These are phyloP conservation scores for Cerceris ruficornis DNA, from an alignment of 2,888 invertebrate species.

Conservation along the genomic window DNA sequence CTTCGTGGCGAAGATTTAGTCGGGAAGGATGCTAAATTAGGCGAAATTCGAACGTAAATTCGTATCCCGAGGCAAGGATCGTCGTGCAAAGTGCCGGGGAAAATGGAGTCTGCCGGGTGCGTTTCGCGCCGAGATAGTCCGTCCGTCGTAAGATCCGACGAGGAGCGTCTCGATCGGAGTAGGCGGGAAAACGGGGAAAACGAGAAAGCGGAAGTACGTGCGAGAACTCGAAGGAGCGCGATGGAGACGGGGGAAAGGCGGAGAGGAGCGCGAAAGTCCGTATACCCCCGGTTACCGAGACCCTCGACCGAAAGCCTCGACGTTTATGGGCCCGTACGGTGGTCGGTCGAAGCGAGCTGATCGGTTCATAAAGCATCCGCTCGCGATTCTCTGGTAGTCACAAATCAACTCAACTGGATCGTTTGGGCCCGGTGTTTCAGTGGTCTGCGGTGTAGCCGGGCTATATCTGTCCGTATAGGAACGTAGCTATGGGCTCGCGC, in stretches of 20 bases:
- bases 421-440: constrained; percentile 66
- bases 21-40: constrained; percentile 31
- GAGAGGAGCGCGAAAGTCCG: too few species aligned
- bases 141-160: too few species aligned
- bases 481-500: constrained; percentile 57
- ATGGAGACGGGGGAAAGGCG: not conserved
- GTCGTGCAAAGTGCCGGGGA: too few species aligned
- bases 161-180: too few species aligned
- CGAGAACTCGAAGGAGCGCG: too few species aligned
- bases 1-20: constrained; percentile 22
- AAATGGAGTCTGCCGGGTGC: too few species aligned
- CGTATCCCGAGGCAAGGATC: not conserved
- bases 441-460: constrained; percentile 61
- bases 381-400: constrained; percentile 68
- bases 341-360: constrained; percentile 67
- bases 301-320: constrained; percentile 68
- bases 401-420: constrained; percentile 76
- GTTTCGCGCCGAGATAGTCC: too few species aligned
- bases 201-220: too few species aligned
- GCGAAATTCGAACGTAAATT: not conserved
- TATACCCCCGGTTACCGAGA: constrained; percentile 40
- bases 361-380: constrained; percentile 76
- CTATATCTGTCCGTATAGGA: constrained; percentile 42
- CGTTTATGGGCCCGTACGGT: constrained; percentile 73
- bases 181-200: too few species aligned